These are phyloP conservation scores for Lophura nycthemera DNA, from an alignment of 2,113 vertebrate species.

Conservation along the genomic window DNA sequence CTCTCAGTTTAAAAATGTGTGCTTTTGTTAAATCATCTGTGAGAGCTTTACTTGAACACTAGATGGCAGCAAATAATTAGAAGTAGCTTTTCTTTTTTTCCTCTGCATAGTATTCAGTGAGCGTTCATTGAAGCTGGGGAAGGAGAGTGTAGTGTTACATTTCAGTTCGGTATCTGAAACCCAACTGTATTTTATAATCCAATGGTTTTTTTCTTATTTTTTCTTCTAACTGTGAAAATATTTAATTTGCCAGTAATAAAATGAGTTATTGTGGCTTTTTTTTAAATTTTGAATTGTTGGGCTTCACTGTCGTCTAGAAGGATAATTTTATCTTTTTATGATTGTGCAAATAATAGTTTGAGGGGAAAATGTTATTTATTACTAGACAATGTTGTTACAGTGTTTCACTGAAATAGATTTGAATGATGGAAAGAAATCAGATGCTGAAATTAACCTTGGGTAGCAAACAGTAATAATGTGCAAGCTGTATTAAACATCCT, in stretches of 20 bases:
- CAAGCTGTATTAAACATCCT: neutral
- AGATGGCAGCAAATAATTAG: constrained; percentile 79
- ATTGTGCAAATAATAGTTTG: neutral
- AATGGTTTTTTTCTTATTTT: neutral
- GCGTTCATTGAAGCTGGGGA: neutral
- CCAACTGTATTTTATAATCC: neutral
- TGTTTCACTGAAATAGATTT: neutral
- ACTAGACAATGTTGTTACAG: neutral
- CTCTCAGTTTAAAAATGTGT: neutral
- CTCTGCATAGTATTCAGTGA: constrained; percentile 64
- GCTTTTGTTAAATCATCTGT: neutral
- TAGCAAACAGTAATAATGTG: neutral
- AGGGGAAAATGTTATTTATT: neutral
- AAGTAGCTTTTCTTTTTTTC: constrained; percentile 21
- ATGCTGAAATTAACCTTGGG: neutral
- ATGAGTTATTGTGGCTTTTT: neutral
- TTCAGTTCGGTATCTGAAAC: neutral
- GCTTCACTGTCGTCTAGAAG: neutral
- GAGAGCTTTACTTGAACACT: constrained; percentile 43
- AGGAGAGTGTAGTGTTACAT: neutral
- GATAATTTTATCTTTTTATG: neutral
- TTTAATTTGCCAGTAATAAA: neutral
- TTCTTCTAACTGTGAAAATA: neutral
- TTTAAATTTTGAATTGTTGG: neutral
- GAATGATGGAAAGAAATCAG: neutral